Conservation (phyloP, 2,797 vertebrate species). For the Enoplosus armatus region DNA sequence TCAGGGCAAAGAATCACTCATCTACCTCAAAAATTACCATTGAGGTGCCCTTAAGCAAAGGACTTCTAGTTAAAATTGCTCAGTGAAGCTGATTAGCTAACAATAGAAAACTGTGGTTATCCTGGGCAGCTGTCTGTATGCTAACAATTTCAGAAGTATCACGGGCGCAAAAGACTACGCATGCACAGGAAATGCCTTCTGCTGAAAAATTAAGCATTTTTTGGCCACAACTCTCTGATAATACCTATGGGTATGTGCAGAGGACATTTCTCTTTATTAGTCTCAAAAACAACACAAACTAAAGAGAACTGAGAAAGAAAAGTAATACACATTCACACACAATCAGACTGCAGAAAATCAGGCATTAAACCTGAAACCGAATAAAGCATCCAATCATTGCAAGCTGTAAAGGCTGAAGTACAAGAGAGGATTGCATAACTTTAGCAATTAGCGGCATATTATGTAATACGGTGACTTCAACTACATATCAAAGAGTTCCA, state of each 20-base stretch:
- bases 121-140: not conserved
- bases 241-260: not conserved
- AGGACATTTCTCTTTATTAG: not conserved
- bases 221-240: not conserved
- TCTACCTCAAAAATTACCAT: conserved; percentile 30
- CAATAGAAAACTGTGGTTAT: conserved; percentile 19
- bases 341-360: not conserved
- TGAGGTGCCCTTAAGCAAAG: conserved; percentile 46
- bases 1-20: conserved; percentile 15
- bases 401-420: conserved; percentile 16
- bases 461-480: conserved; percentile 53
- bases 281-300: not conserved
- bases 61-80: conserved; percentile 39
- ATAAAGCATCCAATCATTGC: conserved; percentile 6
- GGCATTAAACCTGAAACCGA: not conserved
- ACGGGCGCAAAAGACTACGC: not conserved
- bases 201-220: not conserved
- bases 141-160: conserved; percentile 11
- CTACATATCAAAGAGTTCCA: conserved; percentile 59
- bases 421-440: conserved; percentile 45
- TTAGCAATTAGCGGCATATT: conserved; percentile 57
- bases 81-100: conserved; percentile 32
- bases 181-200: not conserved
- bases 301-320: not conserved
- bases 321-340: not conserved